Percentiles rank a stretch among this genome's conserved stretches.
Evolutionary conservation across 2,888 invertebrate genomes (phyloP).

Genomic region (Malachius bipustulatus): DNA sequence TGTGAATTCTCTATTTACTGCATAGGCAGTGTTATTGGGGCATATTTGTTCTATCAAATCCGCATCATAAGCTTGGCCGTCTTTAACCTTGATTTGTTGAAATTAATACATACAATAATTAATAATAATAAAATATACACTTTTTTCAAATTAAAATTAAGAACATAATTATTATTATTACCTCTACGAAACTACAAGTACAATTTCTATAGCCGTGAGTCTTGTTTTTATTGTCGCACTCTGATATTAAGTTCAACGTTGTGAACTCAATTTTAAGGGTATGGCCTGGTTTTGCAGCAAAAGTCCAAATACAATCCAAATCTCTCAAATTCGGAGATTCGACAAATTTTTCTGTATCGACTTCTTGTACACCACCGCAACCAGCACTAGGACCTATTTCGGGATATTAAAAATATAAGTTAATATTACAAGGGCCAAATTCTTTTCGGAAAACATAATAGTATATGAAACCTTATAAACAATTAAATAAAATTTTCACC

Average conservation of each 20-base stretch:
- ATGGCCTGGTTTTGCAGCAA: slow-evolving; percentile 48
- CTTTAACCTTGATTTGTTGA: slow-evolving; percentile 53
- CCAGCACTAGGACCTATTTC: slow-evolving; percentile 44
- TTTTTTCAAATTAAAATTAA: no score
- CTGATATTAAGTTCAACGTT: slow-evolving; percentile 43
- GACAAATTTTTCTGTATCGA: slow-evolving; percentile 35
- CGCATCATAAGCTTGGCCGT: slow-evolving; percentile 57
- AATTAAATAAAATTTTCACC: no score
- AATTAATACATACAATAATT: slow-evolving; percentile 12
- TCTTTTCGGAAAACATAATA: no score
- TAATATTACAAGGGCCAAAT: no score
- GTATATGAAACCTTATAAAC: no score
- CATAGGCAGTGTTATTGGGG: slow-evolving; percentile 32
- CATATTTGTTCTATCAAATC: slow-evolving; percentile 57
- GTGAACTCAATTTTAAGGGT: slow-evolving; percentile 49
- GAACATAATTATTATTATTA: slow-evolving; percentile 29
- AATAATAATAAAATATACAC: slow-evolving; percentile 6
- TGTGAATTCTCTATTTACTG: slow-evolving; percentile 31
- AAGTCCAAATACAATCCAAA: slow-evolving; percentile 63
- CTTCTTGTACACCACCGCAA: slow-evolving; percentile 57
- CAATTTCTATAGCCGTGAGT: slow-evolving; percentile 41
- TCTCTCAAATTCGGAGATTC: slow-evolving; percentile 36
- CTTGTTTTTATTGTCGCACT: slow-evolving; percentile 26
- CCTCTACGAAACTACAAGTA: slow-evolving; percentile 62
- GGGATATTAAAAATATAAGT: no score